These are phyloP conservation scores for Pocillopora grandis DNA, from an alignment of 92 coral and sea anemone species.

Conservation along the genomic window DNA sequence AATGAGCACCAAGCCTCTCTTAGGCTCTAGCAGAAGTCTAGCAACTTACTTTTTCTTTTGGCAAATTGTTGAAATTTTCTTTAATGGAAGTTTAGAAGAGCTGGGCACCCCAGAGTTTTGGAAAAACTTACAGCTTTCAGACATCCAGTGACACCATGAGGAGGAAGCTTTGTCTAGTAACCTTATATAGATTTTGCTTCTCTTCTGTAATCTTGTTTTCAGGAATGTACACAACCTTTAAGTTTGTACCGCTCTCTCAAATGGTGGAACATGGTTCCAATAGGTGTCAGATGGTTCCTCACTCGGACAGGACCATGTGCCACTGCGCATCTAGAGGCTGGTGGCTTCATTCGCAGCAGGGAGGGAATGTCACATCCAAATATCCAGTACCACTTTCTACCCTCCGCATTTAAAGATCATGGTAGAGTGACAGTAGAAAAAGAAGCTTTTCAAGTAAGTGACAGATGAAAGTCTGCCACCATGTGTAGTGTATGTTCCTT, in stretches of 20 bases:
- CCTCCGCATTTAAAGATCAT: slow-evolving; percentile 73
- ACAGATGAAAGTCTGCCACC: background rate
- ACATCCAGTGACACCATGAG: too few species aligned
- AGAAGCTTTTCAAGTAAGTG: slow-evolving; percentile 82
- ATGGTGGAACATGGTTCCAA: slow-evolving; percentile 77
- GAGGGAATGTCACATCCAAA: slow-evolving; percentile 83
- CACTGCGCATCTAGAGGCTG: slow-evolving; percentile 82
- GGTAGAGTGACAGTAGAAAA: slow-evolving; percentile 60
- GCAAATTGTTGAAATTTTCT: too few species aligned
- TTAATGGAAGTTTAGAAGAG: too few species aligned
- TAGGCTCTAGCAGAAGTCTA: too few species aligned
- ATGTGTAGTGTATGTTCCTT: too few species aligned
- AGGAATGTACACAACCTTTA: slow-evolving; percentile 88
- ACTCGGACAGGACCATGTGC: slow-evolving; percentile 69
- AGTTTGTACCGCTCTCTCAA: slow-evolving; percentile 73
- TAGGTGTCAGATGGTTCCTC: slow-evolving; percentile 76
- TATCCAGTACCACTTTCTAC: slow-evolving; percentile 84
- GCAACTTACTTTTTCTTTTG: too few species aligned
- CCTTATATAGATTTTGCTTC: too few species aligned
- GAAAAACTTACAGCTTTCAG: too few species aligned
- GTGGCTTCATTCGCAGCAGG: slow-evolving; percentile 76
- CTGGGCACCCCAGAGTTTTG: too few species aligned
- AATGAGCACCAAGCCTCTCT: too few species aligned
- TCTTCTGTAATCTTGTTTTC: background rate
- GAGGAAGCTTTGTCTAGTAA: too few species aligned